Percentiles rank a stretch among this genome's conserved stretches.
Conservation (phyloP, 2,113 vertebrate species). For the Rostratula benghalensis region DNA sequence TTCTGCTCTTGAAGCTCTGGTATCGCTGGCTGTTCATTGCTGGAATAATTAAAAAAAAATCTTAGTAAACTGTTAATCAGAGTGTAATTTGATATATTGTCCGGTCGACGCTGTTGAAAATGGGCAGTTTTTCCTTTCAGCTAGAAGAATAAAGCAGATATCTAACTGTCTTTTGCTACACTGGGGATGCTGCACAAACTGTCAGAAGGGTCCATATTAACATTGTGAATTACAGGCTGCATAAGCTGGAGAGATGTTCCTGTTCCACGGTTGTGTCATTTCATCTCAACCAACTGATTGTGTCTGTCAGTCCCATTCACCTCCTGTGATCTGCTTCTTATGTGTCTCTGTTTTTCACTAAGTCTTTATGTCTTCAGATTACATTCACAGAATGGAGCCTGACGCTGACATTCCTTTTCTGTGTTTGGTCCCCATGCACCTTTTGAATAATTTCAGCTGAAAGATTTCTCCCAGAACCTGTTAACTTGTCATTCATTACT, state of each 20-base stretch:
- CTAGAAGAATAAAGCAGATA: not conserved
- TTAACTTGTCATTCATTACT: slow-evolving; percentile 10
- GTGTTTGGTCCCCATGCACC: not conserved
- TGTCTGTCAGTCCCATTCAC: not conserved
- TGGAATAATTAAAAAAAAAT: not conserved
- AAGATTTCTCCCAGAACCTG: not conserved
- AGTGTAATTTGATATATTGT: not conserved
- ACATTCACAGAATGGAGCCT: not conserved
- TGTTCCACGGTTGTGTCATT: not conserved
- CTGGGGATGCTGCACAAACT: not conserved
- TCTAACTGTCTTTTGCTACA: not conserved
- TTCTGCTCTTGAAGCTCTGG: not conserved
- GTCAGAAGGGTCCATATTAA: not conserved
- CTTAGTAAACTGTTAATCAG: not conserved
- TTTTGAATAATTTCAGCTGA: not conserved
- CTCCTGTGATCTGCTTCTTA: not conserved
- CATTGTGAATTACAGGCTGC: not conserved
- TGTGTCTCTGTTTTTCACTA: not conserved
- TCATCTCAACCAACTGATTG: not conserved
- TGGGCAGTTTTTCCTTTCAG: not conserved
- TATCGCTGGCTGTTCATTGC: not conserved
- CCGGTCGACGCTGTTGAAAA: not conserved
- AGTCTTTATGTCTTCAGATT: slow-evolving; percentile 11
- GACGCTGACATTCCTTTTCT: not conserved
- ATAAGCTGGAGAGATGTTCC: not conserved